Evolutionary conservation across 1,140 invertebrate species (phyloP).

Genomic region (Coenobita brevimanus): DNA sequence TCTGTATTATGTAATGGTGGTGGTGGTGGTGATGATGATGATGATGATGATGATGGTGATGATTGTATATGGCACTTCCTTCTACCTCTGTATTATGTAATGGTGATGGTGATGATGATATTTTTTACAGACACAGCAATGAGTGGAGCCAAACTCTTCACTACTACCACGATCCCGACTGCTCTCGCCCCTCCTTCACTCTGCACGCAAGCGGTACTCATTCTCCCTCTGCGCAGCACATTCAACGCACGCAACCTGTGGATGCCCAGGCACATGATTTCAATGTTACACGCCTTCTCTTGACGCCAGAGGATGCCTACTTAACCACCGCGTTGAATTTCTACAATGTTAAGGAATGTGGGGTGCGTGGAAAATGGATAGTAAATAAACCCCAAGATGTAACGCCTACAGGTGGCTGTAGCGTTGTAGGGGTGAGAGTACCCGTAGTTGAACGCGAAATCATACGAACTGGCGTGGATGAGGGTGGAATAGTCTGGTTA

Average conservation of each 20-base stretch:
- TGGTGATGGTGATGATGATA: neutral
- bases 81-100: too few species aligned
- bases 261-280: constrained; percentile 40
- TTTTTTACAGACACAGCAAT: neutral
- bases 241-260: neutral
- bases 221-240: neutral
- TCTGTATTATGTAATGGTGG: too few species aligned
- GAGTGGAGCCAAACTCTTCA: constrained; percentile 35
- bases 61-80: too few species aligned
- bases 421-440: constrained; percentile 40
- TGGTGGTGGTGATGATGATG: too few species aligned
- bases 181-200: constrained; percentile 51
- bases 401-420: constrained; percentile 36
- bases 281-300: constrained; percentile 24
- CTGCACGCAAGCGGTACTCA: constrained; percentile 32
- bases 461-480: constrained; percentile 41
- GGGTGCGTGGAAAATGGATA: constrained; percentile 8
- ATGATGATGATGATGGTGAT: neutral
- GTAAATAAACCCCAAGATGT: constrained; percentile 35
- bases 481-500: constrained; percentile 41
- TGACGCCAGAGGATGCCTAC: constrained; percentile 50
- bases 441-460: constrained; percentile 44
- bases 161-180: constrained; percentile 55
- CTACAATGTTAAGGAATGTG: constrained; percentile 46
- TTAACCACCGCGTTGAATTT: constrained; percentile 34